A percentile compares a stretch with the other conserved stretches of the same genome.
phyloP scores from a whole-genome alignment of 1,140 invertebrate genomes.

The Acromyrmex charruanus region DNA sequence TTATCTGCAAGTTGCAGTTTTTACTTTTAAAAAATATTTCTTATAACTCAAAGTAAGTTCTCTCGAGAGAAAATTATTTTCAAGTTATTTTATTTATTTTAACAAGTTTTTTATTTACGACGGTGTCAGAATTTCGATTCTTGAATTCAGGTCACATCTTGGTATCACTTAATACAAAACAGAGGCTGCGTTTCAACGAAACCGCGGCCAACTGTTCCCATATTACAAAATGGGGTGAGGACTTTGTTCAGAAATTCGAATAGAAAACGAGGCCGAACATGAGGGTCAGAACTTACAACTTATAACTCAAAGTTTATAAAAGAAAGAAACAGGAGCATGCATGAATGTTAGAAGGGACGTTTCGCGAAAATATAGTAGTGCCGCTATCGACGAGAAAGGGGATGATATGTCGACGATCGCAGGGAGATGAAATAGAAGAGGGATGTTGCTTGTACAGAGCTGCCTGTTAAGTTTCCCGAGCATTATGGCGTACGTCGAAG shows the following conservation, averaged over 20 bases:
- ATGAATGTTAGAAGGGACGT: slow-evolving; percentile 8
- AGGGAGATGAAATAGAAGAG: slow-evolving; percentile 11
- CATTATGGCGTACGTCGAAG: slow-evolving; percentile 69
- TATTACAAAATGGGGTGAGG: slow-evolving; percentile 16
- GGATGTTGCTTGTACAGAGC: slow-evolving; percentile 61
- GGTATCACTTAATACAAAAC: slow-evolving; percentile 11
- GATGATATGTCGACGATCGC: slow-evolving; percentile 2
- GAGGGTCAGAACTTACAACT: slow-evolving; percentile 61
- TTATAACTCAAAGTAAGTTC: neutral
- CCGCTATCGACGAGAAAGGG: neutral
- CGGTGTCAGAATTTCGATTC: neutral
- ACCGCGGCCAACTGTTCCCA: slow-evolving; percentile 40
- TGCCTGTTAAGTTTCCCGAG: slow-evolving; percentile 75
- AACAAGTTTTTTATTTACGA: neutral
- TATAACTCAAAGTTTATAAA: slow-evolving; percentile 61
- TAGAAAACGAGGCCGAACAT: slow-evolving; percentile 38
- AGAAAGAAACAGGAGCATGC: neutral
- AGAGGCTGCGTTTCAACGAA: slow-evolving; percentile 19
- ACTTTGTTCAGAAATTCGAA: slow-evolving; percentile 54
- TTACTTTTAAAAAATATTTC: slow-evolving; percentile 1
- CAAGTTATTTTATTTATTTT: slow-evolving; percentile 4
- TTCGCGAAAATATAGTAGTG: neutral
- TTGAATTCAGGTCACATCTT: slow-evolving; percentile 17
- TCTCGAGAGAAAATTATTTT: neutral
- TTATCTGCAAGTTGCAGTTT: neutral